Evolutionary conservation across 2,888 invertebrate species (phyloP), one percentile per base, ranked within the genome.

Genomic region (Brachyptera putata): DNA sequence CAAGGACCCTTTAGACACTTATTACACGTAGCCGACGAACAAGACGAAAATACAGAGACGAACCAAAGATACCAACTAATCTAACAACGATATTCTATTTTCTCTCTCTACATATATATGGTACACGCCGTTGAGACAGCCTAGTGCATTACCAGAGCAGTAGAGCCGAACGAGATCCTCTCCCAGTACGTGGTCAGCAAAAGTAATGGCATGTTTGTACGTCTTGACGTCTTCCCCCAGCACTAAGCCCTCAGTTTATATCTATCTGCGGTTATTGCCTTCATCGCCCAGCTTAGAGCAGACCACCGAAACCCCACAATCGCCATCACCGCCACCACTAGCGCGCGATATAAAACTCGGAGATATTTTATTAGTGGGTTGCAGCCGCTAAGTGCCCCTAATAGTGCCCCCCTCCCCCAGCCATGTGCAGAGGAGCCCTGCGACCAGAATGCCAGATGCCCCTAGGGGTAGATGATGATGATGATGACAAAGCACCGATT

Each of bases 211-310:
- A 50, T 30, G 50, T 50, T 50, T 50, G 50, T 50, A 21, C n/a
- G 22, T 46, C 46, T 46, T 46, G 41, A 41, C 46, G 21, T 46
- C 46, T 24, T 46, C 46, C 46, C 46, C 46, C 24, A n/a, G 22
- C 30, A 30, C n/a, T 46, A 46, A 46, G 46, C 46, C 46, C 22
- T 22, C 46, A 46, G 46, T 46, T 46, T 46, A 46, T 46, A 24
- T 46, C 50, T 50, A 50, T 34, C 50, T 50, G 46, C 24, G 34
- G 50, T 50, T 50, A 50, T 50, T 50, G 50, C 50, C 34, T 50
- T 50, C 50, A 50, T 50, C 50, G 21, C 30, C n/a, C 30, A 30
- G 16, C 46, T 46, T 46, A 46, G 46, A n/a, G 7, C 46, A 24
- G 46, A 24, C 41, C 41, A 16, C 41, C 21, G 41, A 16, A n/a